Evolutionary conservation across 2,113 vertebrate species (phyloP), one percentile per base, ranked within the genome.

Genomic region (Gymnarchus niloticus): DNA sequence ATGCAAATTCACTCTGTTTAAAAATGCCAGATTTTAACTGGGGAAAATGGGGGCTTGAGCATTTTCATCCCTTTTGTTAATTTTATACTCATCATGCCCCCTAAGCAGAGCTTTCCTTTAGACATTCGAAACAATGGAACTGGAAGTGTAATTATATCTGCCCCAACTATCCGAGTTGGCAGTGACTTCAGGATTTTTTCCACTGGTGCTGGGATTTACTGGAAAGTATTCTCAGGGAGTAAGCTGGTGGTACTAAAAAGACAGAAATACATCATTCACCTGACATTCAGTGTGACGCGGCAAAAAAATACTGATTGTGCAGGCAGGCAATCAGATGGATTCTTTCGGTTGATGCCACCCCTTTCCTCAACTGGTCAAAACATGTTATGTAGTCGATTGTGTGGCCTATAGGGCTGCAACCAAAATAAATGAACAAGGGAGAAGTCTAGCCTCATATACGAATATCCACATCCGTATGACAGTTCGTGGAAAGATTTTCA

Each of bases 21-120:
- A 23, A n/a, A 56, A 54, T 54, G 28, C 28, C 7, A 51, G 80
- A 82, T 56, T 82, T 82, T 82, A 82, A 82, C 25, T 14, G 49
- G 51, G 80, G 14, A 54, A 78, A 78, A 17, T 4, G 44, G 44
- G 23, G 44, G 41, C n/a, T 41, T 56, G 2, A 4, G 80, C 51
- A 82, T 82, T 82, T 54, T 51, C 54, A 82, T 82, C 56, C 51
- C 14, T 7, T 54, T 84, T 51, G 83, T 49, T 73, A 25, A 37
- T 84, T 59, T 41, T 84, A 46, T 25, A 21, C 21, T 48, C 83
- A 48, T 59, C 56, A 83, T 6, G 9, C 28, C 28, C 51, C 33
- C 21, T 3, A 0, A 6, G 84, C 25, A 2, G 48, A 44, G 52
- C 56, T 57, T 59, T 8, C 37, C 54, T 59, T 57, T 23, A 83